These are phyloP conservation scores for Tromatobia lineatoria DNA, from an alignment of 2,888 invertebrate species.

Conservation along the genomic window DNA sequence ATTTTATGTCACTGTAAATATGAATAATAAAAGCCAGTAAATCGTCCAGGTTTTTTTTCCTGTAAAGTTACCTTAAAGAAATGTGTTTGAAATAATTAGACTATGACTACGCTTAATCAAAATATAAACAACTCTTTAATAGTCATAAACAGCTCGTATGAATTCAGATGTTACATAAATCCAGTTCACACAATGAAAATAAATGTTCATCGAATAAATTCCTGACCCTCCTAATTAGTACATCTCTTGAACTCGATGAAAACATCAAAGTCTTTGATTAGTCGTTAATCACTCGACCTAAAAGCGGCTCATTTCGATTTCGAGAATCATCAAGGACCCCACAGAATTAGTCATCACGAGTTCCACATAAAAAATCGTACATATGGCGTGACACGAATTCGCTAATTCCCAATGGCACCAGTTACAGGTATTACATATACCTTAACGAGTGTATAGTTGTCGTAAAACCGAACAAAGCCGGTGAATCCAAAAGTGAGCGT, in stretches of 20 bases:
- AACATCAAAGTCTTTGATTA: background rate
- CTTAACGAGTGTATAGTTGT: background rate
- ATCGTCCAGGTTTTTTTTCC: too few relatives aligned
- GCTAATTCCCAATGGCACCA: background rate
- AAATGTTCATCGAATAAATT: too few relatives aligned
- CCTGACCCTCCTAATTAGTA: too few relatives aligned
- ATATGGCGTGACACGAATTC: slow-evolving; percentile 46
- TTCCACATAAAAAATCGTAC: slow-evolving; percentile 32
- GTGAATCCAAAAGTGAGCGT: slow-evolving; percentile 35
- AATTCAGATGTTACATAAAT: too few relatives aligned
- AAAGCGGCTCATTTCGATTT: slow-evolving; percentile 1
- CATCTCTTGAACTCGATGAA: background rate
- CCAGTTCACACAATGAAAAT: too few relatives aligned
- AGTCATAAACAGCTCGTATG: too few relatives aligned
- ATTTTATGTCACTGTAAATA: background rate
- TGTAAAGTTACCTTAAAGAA: too few relatives aligned
- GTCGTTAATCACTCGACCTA: background rate
- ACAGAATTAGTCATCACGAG: slow-evolving; percentile 50
- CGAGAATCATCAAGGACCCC: slow-evolving; percentile 10
- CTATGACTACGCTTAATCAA: too few relatives aligned
- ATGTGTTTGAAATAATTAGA: too few relatives aligned
- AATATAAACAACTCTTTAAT: too few relatives aligned
- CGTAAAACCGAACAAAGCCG: background rate
- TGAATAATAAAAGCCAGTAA: background rate
- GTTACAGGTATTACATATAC: background rate